These are phyloP conservation scores for Vultur gryphus DNA, from an alignment of 2,797 vertebrate species.

Conservation along the genomic window DNA sequence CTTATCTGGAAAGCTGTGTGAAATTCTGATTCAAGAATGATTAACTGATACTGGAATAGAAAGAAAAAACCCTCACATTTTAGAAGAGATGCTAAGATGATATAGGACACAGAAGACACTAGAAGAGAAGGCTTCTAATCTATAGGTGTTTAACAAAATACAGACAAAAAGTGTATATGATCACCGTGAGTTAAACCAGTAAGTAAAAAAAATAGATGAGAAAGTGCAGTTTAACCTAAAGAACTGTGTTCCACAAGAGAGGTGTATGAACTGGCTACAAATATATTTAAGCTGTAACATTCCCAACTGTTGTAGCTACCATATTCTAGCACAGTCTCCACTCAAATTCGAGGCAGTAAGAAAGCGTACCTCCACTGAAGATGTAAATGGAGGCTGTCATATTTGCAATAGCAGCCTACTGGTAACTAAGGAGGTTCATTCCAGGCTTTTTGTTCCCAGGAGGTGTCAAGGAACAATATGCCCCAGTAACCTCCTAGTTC, in stretches of 20 bases:
- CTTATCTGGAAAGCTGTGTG: neutral
- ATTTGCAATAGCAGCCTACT: neutral
- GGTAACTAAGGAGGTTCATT: neutral
- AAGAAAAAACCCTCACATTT: neutral
- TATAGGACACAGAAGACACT: neutral
- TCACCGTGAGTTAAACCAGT: neutral
- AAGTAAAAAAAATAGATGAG: neutral
- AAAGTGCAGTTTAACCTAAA: neutral
- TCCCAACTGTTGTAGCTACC: neutral
- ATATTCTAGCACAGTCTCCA: neutral
- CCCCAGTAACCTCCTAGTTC: conserved; percentile 30
- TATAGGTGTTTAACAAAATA: neutral
- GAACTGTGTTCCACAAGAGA: neutral
- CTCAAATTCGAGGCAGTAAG: neutral
- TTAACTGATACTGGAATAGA: neutral
- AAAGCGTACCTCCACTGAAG: neutral
- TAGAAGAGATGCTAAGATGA: neutral
- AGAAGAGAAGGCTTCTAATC: neutral
- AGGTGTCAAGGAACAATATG: conserved; percentile 52
- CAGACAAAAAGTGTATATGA: neutral
- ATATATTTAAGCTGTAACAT: neutral
- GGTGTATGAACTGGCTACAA: neutral
- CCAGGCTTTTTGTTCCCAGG: conserved; percentile 5
- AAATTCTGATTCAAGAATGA: neutral
- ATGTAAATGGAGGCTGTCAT: neutral